phyloP scores from a whole-genome alignment of 1,140 invertebrate species.

The Micrasema longulum region DNA sequence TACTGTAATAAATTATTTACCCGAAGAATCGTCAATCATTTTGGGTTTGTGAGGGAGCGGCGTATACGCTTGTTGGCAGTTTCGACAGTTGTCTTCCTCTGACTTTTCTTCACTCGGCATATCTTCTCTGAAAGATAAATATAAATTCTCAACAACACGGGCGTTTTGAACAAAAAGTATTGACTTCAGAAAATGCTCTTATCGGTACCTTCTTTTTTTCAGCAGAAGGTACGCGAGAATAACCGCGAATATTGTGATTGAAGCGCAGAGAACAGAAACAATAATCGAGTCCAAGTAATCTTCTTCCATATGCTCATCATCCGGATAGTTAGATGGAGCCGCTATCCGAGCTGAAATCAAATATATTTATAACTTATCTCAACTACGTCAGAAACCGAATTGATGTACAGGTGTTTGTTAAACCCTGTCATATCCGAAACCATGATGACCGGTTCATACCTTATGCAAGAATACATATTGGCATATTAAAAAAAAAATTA shows the following conservation, averaged over 20 bases:
- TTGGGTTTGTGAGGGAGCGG: constrained; percentile 47
- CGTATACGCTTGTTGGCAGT: constrained; percentile 51
- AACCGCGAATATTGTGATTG: constrained; percentile 38
- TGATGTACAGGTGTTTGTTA: too few species aligned
- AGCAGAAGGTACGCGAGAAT: constrained; percentile 40
- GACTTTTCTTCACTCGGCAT: constrained; percentile 29
- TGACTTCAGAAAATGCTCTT: too few species aligned
- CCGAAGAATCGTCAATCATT: constrained; percentile 46
- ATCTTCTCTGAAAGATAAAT: constrained; percentile 41
- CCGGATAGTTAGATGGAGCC: constrained; percentile 48
- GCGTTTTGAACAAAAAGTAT: too few species aligned
- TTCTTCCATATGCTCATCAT: constrained; percentile 32
- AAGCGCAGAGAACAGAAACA: constrained; percentile 39
- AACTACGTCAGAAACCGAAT: too few species aligned
- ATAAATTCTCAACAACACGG: too few species aligned
- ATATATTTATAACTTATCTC: too few species aligned
- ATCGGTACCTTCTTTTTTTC: constrained; percentile 31
- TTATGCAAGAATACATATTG: too few species aligned
- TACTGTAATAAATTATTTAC: constrained; percentile 43
- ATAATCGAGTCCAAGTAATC: constrained; percentile 44
- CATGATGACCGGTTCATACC: too few species aligned
- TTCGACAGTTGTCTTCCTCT: constrained; percentile 50
- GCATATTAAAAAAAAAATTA: too few species aligned
- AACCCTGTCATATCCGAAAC: too few species aligned
- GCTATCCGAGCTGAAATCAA: constrained; percentile 51